Evolutionary conservation across 30 jellyfish, hydroid and myxozoan genomes (phyloP).

Genomic region (Pseudorhiza aurosa): DNA sequence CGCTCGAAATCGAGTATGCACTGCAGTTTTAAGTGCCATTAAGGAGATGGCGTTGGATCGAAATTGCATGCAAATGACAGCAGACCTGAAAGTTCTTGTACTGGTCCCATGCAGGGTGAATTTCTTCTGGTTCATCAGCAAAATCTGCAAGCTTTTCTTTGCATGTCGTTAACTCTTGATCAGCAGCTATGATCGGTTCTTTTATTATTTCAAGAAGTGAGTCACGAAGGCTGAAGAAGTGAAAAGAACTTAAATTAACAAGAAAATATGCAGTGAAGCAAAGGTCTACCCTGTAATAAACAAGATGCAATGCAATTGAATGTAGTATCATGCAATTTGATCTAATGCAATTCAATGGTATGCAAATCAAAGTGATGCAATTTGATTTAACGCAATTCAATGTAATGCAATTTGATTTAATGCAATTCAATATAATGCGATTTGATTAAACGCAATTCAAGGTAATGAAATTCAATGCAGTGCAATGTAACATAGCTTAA

Average conservation of each 20-base stretch:
- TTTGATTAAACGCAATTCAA: not conserved
- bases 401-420: no score
- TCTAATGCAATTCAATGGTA: no score
- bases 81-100: conserved; percentile 30
- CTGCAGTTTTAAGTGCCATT: no score
- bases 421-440: not conserved
- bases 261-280: not conserved
- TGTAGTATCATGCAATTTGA: no score
- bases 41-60: no score
- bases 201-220: conserved; percentile 14
- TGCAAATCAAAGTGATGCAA: no score
- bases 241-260: not conserved
- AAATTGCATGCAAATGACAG: no score
- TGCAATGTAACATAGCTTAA: not conserved
- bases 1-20: no score
- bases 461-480: not conserved
- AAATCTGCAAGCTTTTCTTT: conserved; percentile 28
- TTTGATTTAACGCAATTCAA: no score
- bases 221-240: conserved; percentile 35
- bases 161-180: conserved; percentile 2
- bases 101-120: conserved; percentile 41
- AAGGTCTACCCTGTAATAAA: no score
- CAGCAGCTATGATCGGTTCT: conserved; percentile 27
- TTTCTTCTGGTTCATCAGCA: not conserved
- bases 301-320: no score